Conservation (phyloP, 2,888 invertebrate genomes). For the Diarsia dahlii region DNA sequence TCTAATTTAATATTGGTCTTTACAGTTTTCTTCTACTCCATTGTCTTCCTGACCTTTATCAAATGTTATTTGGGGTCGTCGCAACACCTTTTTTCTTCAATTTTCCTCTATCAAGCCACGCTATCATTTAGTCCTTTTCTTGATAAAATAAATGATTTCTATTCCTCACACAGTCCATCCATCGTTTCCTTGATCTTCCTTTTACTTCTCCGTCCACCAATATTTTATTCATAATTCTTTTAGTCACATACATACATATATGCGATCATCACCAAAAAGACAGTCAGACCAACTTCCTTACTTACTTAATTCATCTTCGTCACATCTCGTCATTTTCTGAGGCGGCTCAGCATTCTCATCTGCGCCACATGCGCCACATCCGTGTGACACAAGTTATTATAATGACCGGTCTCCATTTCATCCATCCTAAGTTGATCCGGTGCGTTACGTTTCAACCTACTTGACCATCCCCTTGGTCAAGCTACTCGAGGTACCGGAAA, state of each 20-base stretch:
- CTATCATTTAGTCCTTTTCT: background rate
- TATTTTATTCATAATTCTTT: background rate
- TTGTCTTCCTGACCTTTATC: background rate
- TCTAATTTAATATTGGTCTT: constrained; percentile 4
- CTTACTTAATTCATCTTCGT: background rate
- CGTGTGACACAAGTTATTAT: no score
- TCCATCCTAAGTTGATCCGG: no score
- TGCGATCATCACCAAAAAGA: background rate
- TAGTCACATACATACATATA: background rate
- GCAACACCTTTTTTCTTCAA: background rate
- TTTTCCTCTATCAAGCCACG: background rate
- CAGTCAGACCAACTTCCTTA: background rate
- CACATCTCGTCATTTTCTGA: background rate
- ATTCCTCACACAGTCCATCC: background rate
- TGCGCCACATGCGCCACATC: no score
- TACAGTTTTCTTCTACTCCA: background rate
- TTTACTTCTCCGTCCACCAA: background rate
- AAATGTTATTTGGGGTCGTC: background rate
- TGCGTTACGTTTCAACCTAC: no score
- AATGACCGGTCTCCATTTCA: no score
- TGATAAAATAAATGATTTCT: no score
- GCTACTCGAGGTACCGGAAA: no score
- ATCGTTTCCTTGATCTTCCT: background rate
- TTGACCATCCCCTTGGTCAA: no score
- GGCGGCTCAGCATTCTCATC: background rate